phyloP scores from a whole-genome alignment of 2,797 vertebrate genomes.

The Martes flavigula region DNA sequence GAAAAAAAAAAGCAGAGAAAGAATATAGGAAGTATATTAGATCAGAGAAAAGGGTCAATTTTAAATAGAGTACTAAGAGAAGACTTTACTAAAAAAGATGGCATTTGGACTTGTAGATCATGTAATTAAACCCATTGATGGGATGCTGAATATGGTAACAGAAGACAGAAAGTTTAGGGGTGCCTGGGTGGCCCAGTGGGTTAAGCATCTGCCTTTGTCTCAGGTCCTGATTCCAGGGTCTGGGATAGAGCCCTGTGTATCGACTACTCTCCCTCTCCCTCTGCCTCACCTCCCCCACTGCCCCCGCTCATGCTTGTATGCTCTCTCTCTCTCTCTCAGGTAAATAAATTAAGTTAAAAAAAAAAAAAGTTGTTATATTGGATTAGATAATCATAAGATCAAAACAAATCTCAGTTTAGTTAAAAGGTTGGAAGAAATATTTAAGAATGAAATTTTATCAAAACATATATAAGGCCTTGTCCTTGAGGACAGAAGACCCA shows the following conservation, averaged over 20 bases:
- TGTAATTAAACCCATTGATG: neutral
- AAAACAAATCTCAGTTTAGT: slow-evolving; percentile 24
- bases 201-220: neutral
- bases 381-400: neutral
- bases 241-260: neutral
- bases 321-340: neutral
- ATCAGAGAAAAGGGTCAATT: neutral
- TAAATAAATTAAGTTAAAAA: neutral
- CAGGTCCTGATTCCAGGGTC: neutral
- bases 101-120: neutral
- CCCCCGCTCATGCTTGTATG: neutral
- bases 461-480: slow-evolving; percentile 15
- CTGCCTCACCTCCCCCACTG: neutral
- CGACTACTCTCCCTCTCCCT: neutral
- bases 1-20: neutral
- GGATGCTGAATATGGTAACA: neutral
- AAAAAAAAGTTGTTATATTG: neutral
- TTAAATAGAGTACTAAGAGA: neutral
- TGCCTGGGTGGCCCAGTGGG: neutral
- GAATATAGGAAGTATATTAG: neutral
- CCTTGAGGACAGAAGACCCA: neutral
- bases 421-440: neutral
- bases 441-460: neutral
- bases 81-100: neutral
- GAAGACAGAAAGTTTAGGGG: neutral